Base-by-base conservation (phyloP, 2,797 vertebrate species). In the Urophycis tenuis region DNA sequence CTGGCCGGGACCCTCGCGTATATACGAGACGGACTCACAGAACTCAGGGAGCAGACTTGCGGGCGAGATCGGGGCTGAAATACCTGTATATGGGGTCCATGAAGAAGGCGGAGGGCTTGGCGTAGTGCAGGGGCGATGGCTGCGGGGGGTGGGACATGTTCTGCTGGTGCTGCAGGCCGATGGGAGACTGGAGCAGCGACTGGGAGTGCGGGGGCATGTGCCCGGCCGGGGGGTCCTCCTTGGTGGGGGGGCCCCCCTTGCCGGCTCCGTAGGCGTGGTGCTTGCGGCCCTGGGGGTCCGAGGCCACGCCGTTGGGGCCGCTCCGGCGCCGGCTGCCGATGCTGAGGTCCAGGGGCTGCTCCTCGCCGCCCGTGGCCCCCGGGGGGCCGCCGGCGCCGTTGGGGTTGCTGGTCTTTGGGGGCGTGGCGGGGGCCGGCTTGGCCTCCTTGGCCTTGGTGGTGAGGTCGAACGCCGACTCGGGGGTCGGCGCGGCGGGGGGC, bases 31-130 rank as follows among this genome's bases (percentile, higher is more conserved):
- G 7, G 33, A 34, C 33, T 34, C 33, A 34, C 33, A 34, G 33
- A n/a, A n/a, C n/a, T n/a, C n/a, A n/a, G 17, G 14, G 8, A 15
- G 17, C 34, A 1, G 3, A 31, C 69, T 60, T 80, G 79, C 77
- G 90, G 84, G 85, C 89, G 80, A 89, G 89, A 89, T 93, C 83
- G 89, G 91, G 85, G 94, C 85, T 92, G 92, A 93, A 95, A 94
- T 99, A 99, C 98, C 98, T 99, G 96, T 99, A 99, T 87, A 99
- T 99, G 81, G 98, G 98, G 89, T 99, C 98, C 97, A 99, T 99
- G 94, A 99, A 99, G 90, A 99, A 99, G 71, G 97, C 95, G 0
- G 97, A 99, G 39, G 97, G 97, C 93, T 99, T 99, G 87, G 97
- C 96, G 0, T 99, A 99, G 91, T 99, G 98, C 86, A 99, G 94